Evolutionary conservation across 2,888 invertebrate species (phyloP).

Genomic region (Abrostola triplasia): DNA sequence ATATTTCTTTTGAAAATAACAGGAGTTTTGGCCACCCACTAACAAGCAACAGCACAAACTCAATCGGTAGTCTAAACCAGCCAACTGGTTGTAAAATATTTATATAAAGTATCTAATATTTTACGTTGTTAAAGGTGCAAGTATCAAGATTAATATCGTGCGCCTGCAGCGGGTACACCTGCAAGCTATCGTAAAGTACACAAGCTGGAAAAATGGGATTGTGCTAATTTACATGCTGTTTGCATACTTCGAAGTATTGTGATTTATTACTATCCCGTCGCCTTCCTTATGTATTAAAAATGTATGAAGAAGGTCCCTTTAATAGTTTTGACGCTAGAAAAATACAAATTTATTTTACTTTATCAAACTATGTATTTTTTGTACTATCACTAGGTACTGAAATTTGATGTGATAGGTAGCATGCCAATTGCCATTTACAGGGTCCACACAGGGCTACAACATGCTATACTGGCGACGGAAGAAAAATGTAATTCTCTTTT

Average conservation of each 20-base stretch:
- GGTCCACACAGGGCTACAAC: no score
- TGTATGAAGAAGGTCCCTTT: background rate
- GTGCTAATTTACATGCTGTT: slow-evolving; percentile 5
- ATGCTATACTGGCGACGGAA: no score
- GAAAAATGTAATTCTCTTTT: no score
- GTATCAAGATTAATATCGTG: slow-evolving; percentile 5
- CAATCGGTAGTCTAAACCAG: background rate
- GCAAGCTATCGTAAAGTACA: background rate
- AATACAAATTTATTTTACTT: background rate
- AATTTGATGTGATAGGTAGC: no score
- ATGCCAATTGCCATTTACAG: no score
- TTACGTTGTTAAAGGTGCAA: slow-evolving; percentile 1
- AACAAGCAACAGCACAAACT: background rate
- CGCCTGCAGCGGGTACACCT: background rate
- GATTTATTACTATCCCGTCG: slow-evolving; percentile 8
- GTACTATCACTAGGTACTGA: no score
- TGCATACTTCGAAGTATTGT: slow-evolving; percentile 8
- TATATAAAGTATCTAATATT: slow-evolving; percentile 1
- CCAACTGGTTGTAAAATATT: slow-evolving; percentile 1
- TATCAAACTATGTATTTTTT: no score
- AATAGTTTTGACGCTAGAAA: background rate
- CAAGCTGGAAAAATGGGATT: slow-evolving; percentile 5
- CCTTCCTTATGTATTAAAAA: slow-evolving; percentile 6
- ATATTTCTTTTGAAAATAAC: no score
- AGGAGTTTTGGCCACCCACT: no score